phyloP scores from a whole-genome alignment of 2,113 vertebrate species.

The Rhipidura dahli region DNA sequence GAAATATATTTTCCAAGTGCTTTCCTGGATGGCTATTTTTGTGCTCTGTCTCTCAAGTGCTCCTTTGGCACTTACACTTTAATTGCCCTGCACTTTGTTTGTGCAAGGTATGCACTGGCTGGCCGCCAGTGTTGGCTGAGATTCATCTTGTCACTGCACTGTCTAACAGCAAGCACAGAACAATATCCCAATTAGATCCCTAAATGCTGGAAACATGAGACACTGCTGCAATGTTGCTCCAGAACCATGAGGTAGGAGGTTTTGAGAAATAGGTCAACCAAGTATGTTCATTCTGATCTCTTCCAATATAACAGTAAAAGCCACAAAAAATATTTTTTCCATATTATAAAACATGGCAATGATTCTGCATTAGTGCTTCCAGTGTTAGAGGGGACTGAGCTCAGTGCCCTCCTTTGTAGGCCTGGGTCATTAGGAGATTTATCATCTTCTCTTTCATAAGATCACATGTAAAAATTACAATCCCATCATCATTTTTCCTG shows the following conservation, averaged over 20 bases:
- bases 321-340: neutral
- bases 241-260: conserved; percentile 9
- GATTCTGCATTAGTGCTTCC: neutral
- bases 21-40: conserved; percentile 62
- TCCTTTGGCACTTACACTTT: conserved; percentile 46
- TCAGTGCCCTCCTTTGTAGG: neutral
- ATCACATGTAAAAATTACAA: neutral
- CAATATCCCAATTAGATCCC: conserved; percentile 78
- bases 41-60: neutral
- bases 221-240: neutral
- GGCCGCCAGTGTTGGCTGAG: conserved; percentile 58
- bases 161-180: conserved; percentile 73
- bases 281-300: neutral
- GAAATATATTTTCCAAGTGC: conserved; percentile 35
- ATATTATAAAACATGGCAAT: neutral
- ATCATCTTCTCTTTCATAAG: neutral
- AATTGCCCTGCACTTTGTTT: conserved; percentile 77
- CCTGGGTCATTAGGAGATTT: neutral
- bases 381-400: neutral
- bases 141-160: conserved; percentile 71
- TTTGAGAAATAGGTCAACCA: conserved; percentile 20
- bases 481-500: neutral
- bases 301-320: neutral
- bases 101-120: conserved; percentile 71
- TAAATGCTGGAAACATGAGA: conserved; percentile 70